Evolutionary conservation across 2,797 vertebrate genomes (phyloP), one percentile per base, ranked within the genome.

Genomic region (Poeciliopsis paucimaculata): DNA sequence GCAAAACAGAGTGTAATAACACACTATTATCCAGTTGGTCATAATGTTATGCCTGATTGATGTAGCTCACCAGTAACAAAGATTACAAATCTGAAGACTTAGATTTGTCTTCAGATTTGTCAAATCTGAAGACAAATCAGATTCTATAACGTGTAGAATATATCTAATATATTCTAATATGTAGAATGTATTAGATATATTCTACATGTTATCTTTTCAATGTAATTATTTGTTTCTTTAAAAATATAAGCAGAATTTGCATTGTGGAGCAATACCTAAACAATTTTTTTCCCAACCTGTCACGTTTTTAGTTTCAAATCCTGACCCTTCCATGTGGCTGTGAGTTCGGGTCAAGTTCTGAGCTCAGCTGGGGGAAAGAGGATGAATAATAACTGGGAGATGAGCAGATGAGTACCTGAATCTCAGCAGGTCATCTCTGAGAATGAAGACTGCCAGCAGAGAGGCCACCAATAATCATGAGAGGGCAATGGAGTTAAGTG

Each of bases 401-500:
- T 81, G 90, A 90, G 83, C 82, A 90, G 92, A 92, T 91, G 92
- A 90, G 90, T 89, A 81, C 90, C 84, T 78, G 90, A 85, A 88
- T 87, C 80, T 87, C 49, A 34, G 45, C 87, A 76, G 79, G 79
- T 90, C 80, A 46, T 82, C 26, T 84, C 77, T 73, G 73, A 82
- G 90, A 90, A 88, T 81, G 87, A 86, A 77, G 80, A 78, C 72
- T 83, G 88, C 81, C 86, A 77, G 85, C 76, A 81, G 81, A 90
- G 81, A 90, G 89, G 82, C 86, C 90, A 87, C 81, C 47, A 53
- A 93, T 94, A 93, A 95, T 95, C 94, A 93, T 88, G 90, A 62
- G 77, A 91, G 92, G 93, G 91, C 92, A 94, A 95, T 94, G 84
- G 93, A 95, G 94, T 95, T 85, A 91, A 88, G 90, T 92, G 96